These are phyloP conservation scores for Prionace glauca DNA, from an alignment of 2,797 vertebrate species.

Conservation along the genomic window DNA sequence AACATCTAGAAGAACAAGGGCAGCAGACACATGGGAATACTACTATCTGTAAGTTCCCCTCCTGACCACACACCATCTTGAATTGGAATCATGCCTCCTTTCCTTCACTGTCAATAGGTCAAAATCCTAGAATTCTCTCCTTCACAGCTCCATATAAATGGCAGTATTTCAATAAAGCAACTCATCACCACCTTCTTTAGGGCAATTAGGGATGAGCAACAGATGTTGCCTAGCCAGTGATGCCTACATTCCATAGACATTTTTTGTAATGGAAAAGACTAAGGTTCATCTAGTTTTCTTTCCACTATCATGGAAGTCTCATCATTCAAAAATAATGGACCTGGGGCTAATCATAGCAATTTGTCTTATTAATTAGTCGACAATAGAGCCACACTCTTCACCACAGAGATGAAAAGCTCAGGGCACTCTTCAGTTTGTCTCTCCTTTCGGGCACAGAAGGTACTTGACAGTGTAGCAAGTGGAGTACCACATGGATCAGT, in stretches of 20 bases:
- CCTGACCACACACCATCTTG: not conserved
- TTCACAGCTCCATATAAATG: not conserved
- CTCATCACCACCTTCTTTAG: not conserved
- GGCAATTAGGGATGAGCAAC: not conserved
- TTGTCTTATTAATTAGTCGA: not conserved
- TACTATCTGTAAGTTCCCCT: not conserved
- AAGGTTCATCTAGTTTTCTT: not conserved
- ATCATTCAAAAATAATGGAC: not conserved
- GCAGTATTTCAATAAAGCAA: not conserved
- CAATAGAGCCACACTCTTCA: not conserved
- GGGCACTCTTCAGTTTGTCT: not conserved
- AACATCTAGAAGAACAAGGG: not conserved
- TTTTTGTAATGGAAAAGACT: not conserved
- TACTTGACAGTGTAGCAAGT: no score
- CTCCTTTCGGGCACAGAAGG: not conserved
- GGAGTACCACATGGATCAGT: no score
- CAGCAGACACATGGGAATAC: not conserved
- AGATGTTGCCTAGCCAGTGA: not conserved
- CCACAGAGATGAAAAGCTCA: not conserved
- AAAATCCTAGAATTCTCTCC: not conserved
- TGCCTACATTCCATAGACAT: not conserved
- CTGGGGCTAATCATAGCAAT: not conserved
- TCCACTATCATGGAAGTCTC: not conserved
- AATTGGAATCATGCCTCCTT: not conserved
- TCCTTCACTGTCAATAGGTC: not conserved